A percentile compares a stretch with the other conserved stretches of the same genome.
Conservation (phyloP, 2,113 vertebrate species). For the Ptychochromis oligacanthus region DNA sequence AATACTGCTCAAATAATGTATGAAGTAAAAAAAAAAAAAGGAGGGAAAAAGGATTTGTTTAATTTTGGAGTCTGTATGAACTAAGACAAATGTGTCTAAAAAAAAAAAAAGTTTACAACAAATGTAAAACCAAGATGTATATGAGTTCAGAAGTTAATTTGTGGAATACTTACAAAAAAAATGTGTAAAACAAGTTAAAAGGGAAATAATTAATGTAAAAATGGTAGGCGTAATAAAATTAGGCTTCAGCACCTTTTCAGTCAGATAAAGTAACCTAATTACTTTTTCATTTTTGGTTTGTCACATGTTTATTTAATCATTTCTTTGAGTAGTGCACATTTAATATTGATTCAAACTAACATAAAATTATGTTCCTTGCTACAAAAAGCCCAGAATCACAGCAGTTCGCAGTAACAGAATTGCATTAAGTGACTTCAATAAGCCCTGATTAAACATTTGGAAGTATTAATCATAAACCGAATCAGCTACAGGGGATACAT, state of each 20-base stretch:
- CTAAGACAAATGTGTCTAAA: neutral
- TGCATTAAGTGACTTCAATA: constrained; percentile 1
- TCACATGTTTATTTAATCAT: neutral
- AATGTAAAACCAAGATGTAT: neutral
- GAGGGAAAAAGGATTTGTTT: neutral
- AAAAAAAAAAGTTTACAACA: neutral
- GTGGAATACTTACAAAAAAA: no score
- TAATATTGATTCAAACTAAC: accelerated
- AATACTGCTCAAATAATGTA: neutral
- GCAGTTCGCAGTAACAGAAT: accelerated
- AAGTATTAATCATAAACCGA: neutral
- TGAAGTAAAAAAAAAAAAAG: neutral
- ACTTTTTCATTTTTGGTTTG: neutral
- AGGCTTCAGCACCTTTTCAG: neutral
- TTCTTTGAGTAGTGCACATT: neutral
- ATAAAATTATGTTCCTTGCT: neutral
- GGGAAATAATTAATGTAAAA: neutral
- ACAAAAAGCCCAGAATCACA: accelerated
- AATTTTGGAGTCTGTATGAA: neutral
- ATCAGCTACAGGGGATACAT: neutral
- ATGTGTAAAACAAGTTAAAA: no score
- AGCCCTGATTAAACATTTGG: neutral
- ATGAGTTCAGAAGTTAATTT: neutral
- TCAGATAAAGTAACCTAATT: neutral
- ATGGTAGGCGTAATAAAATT: neutral